Base-by-base conservation (phyloP, 2,797 vertebrate species). In the Enteromius radiatus region DNA sequence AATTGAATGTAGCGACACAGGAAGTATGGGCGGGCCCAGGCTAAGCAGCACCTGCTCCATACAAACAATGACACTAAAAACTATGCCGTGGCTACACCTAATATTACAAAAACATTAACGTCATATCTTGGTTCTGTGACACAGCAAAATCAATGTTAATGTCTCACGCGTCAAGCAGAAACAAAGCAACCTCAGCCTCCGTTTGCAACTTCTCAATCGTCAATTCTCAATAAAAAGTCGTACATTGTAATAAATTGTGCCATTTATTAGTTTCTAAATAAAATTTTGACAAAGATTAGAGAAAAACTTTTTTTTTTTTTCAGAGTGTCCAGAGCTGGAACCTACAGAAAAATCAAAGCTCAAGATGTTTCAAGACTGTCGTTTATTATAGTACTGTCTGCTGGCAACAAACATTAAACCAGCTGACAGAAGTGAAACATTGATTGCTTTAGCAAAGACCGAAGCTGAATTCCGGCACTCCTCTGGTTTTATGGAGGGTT, bases 401-500 rank as follows among this genome's bases (percentile, higher is more conserved):
- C 33, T 26, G 45, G 21, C 14, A 49, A 3, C 26, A 19, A 23
- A 71, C 0, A 2, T 61, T 28, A 77, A 45, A 61, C 38, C 38
- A 43, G 4, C 21, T 41, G 12, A 59, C 74, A 19, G 19, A 68
- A 69, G 28, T 31, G 6, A 65, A 78, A n/a, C 11, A 77, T 17
- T 31, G 11, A 64, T 47, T 47, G 33, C 76, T 45, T 49, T 5
- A 68, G 76, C 21, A 17, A 49, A 33, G 63, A 33, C 63, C 11
- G 74, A 47, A 33, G 38, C 41, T 26, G 49, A n/a, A 75, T 77
- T 67, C 4, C 4, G 63, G 31, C 76, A 68, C 76, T 78, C 36
- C 47, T 80, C 41, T 59, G 78, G 15, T n/a, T 80, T 80, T 59
- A 80, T 71, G 76, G 43, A 23, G 61, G 28, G 23, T 38, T 28